phyloP scores from a whole-genome alignment of 2,888 invertebrate genomes.

The Cheilosia grossa region DNA sequence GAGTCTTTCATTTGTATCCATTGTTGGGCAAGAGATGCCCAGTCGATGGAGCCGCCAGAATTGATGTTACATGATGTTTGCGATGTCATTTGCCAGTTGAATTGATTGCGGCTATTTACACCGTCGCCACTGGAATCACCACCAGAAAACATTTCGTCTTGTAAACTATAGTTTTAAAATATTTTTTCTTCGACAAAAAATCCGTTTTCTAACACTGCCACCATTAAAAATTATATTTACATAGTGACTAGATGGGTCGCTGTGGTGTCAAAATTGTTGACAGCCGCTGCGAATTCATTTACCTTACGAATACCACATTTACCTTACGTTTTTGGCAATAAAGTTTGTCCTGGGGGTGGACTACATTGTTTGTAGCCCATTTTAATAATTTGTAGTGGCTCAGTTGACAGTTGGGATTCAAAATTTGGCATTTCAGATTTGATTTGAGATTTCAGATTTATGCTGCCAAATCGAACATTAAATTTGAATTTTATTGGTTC shows the following conservation, averaged over 20 bases:
- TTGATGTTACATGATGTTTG: slow-evolving; percentile 83
- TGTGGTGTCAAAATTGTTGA: slow-evolving; percentile 30
- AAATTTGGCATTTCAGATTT: too few species aligned
- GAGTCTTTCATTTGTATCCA: slow-evolving; percentile 96
- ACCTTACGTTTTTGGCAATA: background rate
- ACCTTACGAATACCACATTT: background rate
- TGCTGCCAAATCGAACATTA: too few species aligned
- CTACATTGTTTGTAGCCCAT: background rate
- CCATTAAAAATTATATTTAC: slow-evolving; percentile 46
- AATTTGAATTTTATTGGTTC: too few species aligned
- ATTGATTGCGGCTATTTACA: slow-evolving; percentile 84
- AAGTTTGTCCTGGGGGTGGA: background rate
- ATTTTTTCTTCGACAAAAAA: slow-evolving; percentile 32
- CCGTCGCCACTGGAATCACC: slow-evolving; percentile 80
- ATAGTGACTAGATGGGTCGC: slow-evolving; percentile 29
- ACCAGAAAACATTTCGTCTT: slow-evolving; percentile 79
- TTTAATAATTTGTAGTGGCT: too few species aligned
- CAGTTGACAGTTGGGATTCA: too few species aligned
- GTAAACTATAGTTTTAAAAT: background rate
- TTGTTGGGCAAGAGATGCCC: slow-evolving; percentile 98
- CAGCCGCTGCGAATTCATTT: background rate
- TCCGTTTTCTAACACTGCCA: slow-evolving; percentile 22
- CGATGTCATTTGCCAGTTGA: slow-evolving; percentile 88
- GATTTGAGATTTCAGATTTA: too few species aligned
- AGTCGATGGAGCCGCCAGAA: slow-evolving; percentile 91